Percentiles rank a stretch among this genome's conserved stretches.
These are phyloP conservation scores for Noctua fimbriata DNA, from an alignment of 2,888 invertebrate genomes.

Conservation along the genomic window DNA sequence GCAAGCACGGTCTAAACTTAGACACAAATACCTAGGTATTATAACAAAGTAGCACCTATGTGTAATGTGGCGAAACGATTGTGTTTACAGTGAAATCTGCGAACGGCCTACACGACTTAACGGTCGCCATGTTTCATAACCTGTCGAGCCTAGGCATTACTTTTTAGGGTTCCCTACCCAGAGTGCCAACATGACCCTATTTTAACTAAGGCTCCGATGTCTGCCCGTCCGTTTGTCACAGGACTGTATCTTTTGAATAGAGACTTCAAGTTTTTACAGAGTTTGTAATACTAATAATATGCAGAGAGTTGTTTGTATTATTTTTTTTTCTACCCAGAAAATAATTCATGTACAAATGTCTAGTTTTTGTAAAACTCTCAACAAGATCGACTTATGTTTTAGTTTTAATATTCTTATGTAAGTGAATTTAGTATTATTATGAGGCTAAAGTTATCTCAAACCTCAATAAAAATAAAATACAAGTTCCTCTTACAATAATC, in stretches of 20 bases:
- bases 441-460: too few relatives aligned
- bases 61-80: slow-evolving; percentile 18
- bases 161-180: slow-evolving; percentile 15
- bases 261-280: not conserved
- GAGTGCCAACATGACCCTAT: not conserved
- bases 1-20: slow-evolving; percentile 7
- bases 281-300: not conserved
- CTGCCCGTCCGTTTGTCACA: not conserved
- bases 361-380: too few relatives aligned
- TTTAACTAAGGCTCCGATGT: not conserved
- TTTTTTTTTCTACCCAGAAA: too few relatives aligned
- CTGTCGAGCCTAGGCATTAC: slow-evolving; percentile 41
- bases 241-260: not conserved
- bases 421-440: too few relatives aligned
- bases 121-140: slow-evolving; percentile 52
- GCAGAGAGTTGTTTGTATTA: too few relatives aligned
- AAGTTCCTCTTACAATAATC: not conserved
- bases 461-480: not conserved
- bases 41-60: slow-evolving; percentile 41
- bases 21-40: not conserved
- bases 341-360: too few relatives aligned
- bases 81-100: slow-evolving; percentile 51
- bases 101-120: slow-evolving; percentile 38
- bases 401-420: too few relatives aligned
- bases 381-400: too few relatives aligned